Evolutionary conservation across 2,888 invertebrate species (phyloP).

Genomic region (Lacanobia oleracea): DNA sequence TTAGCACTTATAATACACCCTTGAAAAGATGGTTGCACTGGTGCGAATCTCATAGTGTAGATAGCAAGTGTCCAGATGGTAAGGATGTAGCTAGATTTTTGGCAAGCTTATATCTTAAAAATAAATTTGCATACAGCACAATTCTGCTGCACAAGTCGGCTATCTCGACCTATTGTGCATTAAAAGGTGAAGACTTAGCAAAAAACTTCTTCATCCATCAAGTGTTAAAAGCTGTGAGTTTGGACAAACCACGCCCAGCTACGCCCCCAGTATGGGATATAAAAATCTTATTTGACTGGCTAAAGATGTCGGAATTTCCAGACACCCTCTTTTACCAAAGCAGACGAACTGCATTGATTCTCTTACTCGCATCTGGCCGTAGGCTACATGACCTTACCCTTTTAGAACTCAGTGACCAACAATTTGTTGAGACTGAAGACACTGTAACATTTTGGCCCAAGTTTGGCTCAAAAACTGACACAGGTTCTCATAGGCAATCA

Average conservation of each 20-base stretch:
- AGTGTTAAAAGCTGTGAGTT: constrained; percentile 36
- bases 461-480: constrained; percentile 6
- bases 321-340: constrained; percentile 25
- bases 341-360: constrained; percentile 34
- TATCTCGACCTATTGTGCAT: constrained; percentile 14
- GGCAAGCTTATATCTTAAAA: too few relatives aligned
- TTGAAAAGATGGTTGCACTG: not conserved
- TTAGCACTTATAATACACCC: too few relatives aligned
- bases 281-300: constrained; percentile 36
- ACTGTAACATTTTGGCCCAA: constrained; percentile 2
- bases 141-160: constrained; percentile 28
- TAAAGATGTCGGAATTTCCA: not conserved
- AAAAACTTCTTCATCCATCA: constrained; percentile 23
- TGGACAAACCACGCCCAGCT: constrained; percentile 6
- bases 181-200: not conserved
- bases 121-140: not conserved
- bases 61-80: not conserved
- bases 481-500: not conserved
- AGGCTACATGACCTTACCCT: constrained; percentile 16
- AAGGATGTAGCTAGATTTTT: too few relatives aligned
- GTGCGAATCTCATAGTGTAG: constrained; percentile 1
- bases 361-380: constrained; percentile 38
- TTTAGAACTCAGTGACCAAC: constrained; percentile 27
- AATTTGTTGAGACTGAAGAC: not conserved
- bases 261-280: constrained; percentile 15